These are phyloP conservation scores for Strigamia maritima DNA, from an alignment of 2,888 invertebrate species.

Conservation along the genomic window DNA sequence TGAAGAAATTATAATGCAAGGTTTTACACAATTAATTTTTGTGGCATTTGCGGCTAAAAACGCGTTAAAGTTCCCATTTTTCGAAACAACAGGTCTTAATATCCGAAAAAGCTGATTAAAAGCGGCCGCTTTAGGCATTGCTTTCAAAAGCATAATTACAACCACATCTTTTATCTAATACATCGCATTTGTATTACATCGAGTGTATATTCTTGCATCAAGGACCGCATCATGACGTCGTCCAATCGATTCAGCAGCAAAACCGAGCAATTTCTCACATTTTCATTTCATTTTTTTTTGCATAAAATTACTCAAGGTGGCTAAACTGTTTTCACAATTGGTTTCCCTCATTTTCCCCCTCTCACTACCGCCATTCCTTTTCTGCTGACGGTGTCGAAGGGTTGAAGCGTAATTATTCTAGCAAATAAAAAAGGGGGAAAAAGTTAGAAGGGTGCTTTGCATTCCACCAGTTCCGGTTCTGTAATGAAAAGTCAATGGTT, in stretches of 20 bases:
- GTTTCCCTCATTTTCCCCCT: neutral
- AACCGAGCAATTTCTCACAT: neutral
- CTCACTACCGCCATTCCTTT: neutral
- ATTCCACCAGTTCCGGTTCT: slow-evolving; percentile 23
- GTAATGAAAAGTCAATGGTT: slow-evolving; percentile 23
- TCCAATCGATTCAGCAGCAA: neutral
- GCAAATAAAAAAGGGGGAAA: neutral
- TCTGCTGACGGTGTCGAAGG: slow-evolving; percentile 16
- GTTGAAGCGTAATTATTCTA: slow-evolving; percentile 4
- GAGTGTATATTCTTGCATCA: neutral
- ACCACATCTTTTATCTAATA: neutral
- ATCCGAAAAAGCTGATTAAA: neutral
- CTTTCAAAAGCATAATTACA: neutral
- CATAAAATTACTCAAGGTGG: neutral
- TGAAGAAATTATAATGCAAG: neutral
- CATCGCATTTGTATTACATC: neutral
- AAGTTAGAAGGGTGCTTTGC: slow-evolving; percentile 23
- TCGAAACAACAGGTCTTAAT: neutral
- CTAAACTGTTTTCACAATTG: slow-evolving; percentile 6
- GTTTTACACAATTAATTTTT: neutral
- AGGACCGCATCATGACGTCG: neutral
- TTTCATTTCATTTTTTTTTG: neutral
- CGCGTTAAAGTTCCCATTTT: neutral
- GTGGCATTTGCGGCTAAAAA: neutral
- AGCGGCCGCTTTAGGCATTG: neutral